These are phyloP conservation scores for Mus caroli DNA, from an alignment of 2,797 vertebrate species.

Conservation along the genomic window DNA sequence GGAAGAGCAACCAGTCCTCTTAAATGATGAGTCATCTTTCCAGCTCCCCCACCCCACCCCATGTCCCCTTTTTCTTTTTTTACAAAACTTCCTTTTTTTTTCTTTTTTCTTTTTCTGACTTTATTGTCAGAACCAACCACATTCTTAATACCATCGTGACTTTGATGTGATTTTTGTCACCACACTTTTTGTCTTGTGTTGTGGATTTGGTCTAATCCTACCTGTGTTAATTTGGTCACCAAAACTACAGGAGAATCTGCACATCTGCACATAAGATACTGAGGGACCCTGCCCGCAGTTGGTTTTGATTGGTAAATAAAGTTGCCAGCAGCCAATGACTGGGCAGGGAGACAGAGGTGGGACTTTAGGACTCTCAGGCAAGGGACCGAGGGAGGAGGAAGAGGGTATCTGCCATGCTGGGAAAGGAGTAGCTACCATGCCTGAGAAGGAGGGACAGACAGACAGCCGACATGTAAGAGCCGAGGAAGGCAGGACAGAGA, in stretches of 20 bases:
- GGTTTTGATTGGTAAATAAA: too few relatives aligned
- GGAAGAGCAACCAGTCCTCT: neutral
- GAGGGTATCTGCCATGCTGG: neutral
- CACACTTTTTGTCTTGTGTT: neutral
- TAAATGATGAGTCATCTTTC: neutral
- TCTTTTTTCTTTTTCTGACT: neutral
- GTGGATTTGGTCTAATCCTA: neutral
- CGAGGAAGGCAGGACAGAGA: neutral
- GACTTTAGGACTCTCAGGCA: too few relatives aligned
- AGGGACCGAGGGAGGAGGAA: neutral
- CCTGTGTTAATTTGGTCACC: neutral
- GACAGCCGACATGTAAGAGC: too few relatives aligned
- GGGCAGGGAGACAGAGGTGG: too few relatives aligned
- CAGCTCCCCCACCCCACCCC: neutral
- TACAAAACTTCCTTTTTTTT: neutral
- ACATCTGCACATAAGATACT: neutral
- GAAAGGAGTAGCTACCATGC: neutral
- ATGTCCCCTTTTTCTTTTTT: neutral
- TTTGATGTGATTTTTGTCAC: too few relatives aligned
- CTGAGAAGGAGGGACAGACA: neutral
- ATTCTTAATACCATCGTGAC: neutral
- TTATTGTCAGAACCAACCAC: neutral
- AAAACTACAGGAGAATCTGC: neutral
- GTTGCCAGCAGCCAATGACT: too few relatives aligned
- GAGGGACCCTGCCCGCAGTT: too few relatives aligned